Evolutionary conservation across 2,797 vertebrate genomes (phyloP).

Genomic region (Stomatorhinus walkeri): DNA sequence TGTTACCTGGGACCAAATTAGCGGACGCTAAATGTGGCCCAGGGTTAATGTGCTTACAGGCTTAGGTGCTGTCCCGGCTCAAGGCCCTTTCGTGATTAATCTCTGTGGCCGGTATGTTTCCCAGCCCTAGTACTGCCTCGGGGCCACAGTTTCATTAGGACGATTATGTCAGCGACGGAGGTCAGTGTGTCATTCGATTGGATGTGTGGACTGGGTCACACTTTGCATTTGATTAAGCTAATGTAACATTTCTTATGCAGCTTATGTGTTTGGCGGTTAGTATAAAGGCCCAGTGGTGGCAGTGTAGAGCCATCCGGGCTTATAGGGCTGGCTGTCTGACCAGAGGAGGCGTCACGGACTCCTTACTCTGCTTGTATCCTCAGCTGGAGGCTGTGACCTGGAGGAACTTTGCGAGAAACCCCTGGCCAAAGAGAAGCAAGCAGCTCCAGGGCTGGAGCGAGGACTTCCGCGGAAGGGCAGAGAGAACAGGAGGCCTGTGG

Average conservation of each 20-base stretch:
- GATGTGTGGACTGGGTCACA: background rate
- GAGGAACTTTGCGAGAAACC: background rate
- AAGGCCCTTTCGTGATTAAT: background rate
- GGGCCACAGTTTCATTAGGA: background rate
- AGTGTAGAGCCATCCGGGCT: background rate
- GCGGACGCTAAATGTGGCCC: background rate
- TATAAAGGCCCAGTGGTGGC: background rate
- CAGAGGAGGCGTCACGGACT: background rate
- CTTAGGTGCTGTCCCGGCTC: background rate
- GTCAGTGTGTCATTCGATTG: background rate
- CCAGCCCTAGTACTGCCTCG: background rate
- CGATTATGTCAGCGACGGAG: background rate
- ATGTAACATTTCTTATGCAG: background rate
- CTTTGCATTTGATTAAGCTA: background rate
- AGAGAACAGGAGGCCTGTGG: background rate
- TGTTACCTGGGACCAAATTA: background rate
- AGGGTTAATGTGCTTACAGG: background rate
- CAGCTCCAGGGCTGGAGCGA: background rate
- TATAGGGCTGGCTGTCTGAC: background rate
- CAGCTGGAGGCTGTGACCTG: slow-evolving; percentile 12
- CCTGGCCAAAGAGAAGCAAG: background rate
- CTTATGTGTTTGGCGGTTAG: background rate
- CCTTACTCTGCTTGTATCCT: background rate
- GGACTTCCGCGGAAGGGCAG: background rate
- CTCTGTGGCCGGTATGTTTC: background rate